Evolutionary conservation across 2,113 vertebrate species (phyloP).

Genomic region (Hipposideros armiger): DNA sequence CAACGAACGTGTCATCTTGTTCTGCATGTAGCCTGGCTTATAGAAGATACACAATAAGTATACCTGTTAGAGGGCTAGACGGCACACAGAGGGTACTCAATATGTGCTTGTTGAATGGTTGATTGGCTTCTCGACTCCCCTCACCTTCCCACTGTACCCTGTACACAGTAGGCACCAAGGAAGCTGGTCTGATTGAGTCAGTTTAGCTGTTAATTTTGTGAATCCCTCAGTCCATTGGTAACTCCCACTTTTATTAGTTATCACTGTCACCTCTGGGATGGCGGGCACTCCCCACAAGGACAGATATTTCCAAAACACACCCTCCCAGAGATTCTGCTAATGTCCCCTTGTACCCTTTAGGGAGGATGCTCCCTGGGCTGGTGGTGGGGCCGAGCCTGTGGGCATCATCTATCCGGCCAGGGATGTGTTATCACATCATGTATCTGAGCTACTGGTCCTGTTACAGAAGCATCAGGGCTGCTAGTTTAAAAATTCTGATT

Average conservation of each 20-base stretch:
- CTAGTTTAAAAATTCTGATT: neutral
- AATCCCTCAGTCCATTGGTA: neutral
- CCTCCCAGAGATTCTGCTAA: neutral
- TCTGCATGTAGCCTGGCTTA: neutral
- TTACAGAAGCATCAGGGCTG: neutral
- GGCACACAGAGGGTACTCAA: neutral
- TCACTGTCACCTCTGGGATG: neutral
- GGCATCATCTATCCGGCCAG: neutral
- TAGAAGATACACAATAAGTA: neutral
- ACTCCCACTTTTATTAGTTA: neutral
- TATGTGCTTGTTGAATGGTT: neutral
- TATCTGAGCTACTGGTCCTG: neutral
- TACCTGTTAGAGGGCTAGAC: neutral
- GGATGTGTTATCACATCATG: neutral
- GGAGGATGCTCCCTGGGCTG: neutral
- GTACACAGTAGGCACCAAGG: neutral
- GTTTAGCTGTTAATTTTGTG: neutral
- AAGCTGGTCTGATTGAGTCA: neutral
- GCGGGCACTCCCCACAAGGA: neutral
- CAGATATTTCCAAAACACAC: neutral
- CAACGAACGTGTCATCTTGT: fast-evolving
- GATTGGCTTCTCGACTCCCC: neutral
- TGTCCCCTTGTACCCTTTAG: neutral
- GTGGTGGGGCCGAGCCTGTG: neutral
- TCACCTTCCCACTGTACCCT: neutral